Conservation (phyloP, 2,888 invertebrate genomes). For the Electrophaes corylata region DNA sequence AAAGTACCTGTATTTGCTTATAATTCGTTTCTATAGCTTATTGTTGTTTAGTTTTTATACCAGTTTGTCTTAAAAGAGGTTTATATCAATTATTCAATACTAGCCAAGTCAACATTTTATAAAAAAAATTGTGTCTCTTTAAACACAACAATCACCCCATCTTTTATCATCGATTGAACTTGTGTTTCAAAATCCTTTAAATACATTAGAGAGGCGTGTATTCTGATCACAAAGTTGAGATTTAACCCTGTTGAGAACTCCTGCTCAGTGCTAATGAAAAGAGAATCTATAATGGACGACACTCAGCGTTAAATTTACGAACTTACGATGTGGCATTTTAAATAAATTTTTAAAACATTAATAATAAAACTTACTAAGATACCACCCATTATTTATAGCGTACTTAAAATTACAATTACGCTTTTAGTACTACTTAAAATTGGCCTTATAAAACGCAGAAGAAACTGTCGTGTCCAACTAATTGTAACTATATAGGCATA, state of each 20-base stretch:
- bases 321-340: slow-evolving; percentile 42
- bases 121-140: no score
- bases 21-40: not conserved
- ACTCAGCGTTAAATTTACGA: slow-evolving; percentile 32
- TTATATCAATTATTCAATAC: no score
- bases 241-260: slow-evolving; percentile 56
- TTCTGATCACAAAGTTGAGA: slow-evolving; percentile 42
- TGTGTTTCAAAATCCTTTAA: slow-evolving; percentile 26
- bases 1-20: no score
- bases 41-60: no score
- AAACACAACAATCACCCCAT: no score
- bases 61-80: no score
- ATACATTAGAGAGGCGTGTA: slow-evolving; percentile 35
- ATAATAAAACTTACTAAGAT: not conserved
- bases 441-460: not conserved
- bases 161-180: no score
- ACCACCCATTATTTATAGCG: not conserved
- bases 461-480: not conserved
- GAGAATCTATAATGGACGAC: slow-evolving; percentile 67
- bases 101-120: no score
- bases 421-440: not conserved
- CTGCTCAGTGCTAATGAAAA: slow-evolving; percentile 59
- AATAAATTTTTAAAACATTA: not conserved
- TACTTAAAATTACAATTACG: not conserved
- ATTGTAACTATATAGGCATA: not conserved